A percentile compares a stretch with the other conserved stretches of the same genome.
phyloP scores from a whole-genome alignment of 2,797 vertebrate genomes.

The Poecile montanus region DNA sequence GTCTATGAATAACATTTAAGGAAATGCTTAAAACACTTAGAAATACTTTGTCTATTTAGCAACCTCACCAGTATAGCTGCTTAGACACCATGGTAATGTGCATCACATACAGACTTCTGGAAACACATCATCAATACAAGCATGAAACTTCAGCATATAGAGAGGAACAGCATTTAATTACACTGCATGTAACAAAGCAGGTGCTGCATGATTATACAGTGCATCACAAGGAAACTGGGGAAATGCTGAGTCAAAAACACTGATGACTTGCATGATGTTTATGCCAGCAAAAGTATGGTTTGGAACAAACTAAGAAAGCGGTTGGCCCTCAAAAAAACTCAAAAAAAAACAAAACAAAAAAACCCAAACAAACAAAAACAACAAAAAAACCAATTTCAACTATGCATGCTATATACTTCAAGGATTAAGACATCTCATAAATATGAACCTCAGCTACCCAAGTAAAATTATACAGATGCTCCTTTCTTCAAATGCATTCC shows the following conservation, averaged over 20 bases:
- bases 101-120: background rate
- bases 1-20: background rate
- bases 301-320: background rate
- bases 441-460: background rate
- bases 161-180: background rate
- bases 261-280: background rate
- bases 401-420: background rate
- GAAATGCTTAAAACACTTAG: background rate
- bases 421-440: background rate
- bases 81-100: background rate
- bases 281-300: background rate
- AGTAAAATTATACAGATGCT: background rate
- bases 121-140: background rate
- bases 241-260: background rate
- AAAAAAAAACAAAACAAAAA: too few species aligned
- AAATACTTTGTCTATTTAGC: background rate
- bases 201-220: background rate
- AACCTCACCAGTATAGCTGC: background rate
- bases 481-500: background rate
- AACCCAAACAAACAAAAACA: too few species aligned
- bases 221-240: background rate
- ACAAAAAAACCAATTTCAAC: background rate
- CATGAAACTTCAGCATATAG: background rate
- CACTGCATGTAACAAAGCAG: rapidly evolving
- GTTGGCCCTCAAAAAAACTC: background rate